Conservation (phyloP, 2,797 vertebrate species). For the Crocidura indochinensis region DNA sequence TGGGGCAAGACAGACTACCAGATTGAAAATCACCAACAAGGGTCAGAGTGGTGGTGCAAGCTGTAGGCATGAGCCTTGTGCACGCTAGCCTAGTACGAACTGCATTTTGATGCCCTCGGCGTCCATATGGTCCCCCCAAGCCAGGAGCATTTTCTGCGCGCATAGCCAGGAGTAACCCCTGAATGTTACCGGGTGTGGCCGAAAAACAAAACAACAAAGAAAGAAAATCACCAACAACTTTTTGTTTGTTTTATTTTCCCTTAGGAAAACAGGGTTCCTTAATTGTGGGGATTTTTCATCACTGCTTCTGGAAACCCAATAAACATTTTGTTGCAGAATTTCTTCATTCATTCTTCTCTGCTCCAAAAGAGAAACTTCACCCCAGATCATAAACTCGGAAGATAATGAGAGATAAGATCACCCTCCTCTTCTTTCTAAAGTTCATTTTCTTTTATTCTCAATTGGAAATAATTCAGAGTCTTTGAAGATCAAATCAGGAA, state of each 20-base stretch:
- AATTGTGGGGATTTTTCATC: constrained; percentile 11
- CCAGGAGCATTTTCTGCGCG: too few relatives aligned
- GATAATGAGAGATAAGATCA: background rate
- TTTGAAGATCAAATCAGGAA: constrained; percentile 43
- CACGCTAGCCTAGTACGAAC: too few relatives aligned
- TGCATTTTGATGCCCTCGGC: too few relatives aligned
- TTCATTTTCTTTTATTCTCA: too few relatives aligned
- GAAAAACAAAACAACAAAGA: too few relatives aligned
- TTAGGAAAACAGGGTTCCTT: background rate
- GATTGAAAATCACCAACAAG: too few relatives aligned
- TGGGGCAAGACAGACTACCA: background rate
- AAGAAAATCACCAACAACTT: too few relatives aligned
- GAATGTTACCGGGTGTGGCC: too few relatives aligned
- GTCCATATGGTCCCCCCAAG: too few relatives aligned
- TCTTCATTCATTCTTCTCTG: background rate
- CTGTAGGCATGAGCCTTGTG: too few relatives aligned
- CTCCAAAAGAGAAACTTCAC: background rate
- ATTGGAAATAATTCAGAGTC: constrained; percentile 34
- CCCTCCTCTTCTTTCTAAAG: background rate
- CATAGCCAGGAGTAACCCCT: too few relatives aligned
- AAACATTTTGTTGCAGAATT: background rate
- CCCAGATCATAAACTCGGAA: background rate
- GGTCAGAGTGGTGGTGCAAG: too few relatives aligned
- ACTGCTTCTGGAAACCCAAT: background rate
- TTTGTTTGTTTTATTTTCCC: background rate